phyloP scores from a whole-genome alignment of 2,797 vertebrate species.

The Spheniscus humboldti region DNA sequence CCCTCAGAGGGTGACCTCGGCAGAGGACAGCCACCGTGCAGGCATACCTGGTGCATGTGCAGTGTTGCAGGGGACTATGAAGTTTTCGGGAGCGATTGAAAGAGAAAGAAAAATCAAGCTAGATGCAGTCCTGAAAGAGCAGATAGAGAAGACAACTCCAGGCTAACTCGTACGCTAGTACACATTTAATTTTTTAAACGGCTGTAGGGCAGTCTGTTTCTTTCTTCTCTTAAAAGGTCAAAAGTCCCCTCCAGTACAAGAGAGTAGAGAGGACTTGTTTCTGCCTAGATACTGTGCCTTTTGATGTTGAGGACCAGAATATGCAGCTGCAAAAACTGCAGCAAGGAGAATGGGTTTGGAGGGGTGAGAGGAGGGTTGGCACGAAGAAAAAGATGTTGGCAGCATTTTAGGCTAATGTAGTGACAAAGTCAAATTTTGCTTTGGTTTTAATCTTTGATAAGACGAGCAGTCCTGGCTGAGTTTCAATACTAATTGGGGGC shows the following conservation, averaged over 20 bases:
- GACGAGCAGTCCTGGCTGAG: conserved; percentile 25
- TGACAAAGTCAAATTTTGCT: conserved; percentile 6
- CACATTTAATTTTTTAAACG: background rate
- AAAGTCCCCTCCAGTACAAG: background rate
- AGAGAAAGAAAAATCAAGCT: background rate
- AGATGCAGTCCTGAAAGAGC: background rate
- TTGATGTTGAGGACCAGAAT: background rate
- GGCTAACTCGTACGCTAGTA: background rate
- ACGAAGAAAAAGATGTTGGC: background rate
- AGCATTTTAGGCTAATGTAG: background rate
- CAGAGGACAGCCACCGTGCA: background rate
- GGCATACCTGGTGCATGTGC: background rate
- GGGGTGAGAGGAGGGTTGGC: background rate
- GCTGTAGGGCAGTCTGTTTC: background rate
- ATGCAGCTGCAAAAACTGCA: background rate
- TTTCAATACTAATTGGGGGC: conserved; percentile 27
- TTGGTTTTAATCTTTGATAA: conserved; percentile 28
- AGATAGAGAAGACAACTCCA: background rate
- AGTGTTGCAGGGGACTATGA: background rate
- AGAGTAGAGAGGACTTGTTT: background rate
- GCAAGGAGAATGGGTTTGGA: background rate
- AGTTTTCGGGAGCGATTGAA: background rate
- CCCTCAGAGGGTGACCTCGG: background rate
- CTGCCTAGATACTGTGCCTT: background rate
- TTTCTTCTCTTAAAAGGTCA: background rate